phyloP scores from a whole-genome alignment of 2,797 vertebrate genomes.

The Labroides dimidiatus region DNA sequence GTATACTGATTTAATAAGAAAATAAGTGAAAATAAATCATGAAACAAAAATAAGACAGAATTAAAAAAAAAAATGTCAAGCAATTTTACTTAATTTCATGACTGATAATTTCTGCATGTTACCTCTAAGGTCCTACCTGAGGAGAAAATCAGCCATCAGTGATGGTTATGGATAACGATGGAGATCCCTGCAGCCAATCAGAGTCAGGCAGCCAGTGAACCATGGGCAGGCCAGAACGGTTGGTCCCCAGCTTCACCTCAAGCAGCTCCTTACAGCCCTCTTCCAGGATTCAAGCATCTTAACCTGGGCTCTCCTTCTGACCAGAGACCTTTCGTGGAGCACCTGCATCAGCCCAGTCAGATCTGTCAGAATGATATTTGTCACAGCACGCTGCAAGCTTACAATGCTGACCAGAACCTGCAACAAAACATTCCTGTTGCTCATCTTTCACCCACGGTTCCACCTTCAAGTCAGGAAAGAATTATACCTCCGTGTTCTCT shows the following conservation, averaged over 20 bases:
- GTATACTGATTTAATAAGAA: too few relatives aligned
- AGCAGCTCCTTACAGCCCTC: slow-evolving; percentile 33
- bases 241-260: slow-evolving; percentile 57
- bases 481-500: slow-evolving; percentile 43
- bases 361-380: not conserved
- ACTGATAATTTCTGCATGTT: not conserved
- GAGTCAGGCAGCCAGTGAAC: slow-evolving; percentile 52
- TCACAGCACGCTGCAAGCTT: not conserved
- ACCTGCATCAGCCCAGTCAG: slow-evolving; percentile 14
- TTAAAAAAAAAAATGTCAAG: too few relatives aligned
- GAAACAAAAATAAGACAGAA: too few relatives aligned
- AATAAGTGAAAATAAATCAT: too few relatives aligned
- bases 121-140: slow-evolving; percentile 10
- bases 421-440: not conserved
- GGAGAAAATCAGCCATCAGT: slow-evolving; percentile 28
- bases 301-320: slow-evolving; percentile 45
- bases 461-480: slow-evolving; percentile 9
- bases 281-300: slow-evolving; percentile 57
- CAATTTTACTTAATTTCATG: too few relatives aligned
- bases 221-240: slow-evolving; percentile 64
- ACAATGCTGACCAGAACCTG: not conserved
- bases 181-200: slow-evolving; percentile 67
- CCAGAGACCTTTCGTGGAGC: slow-evolving; percentile 25
- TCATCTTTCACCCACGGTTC: slow-evolving; percentile 1
- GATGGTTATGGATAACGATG: slow-evolving; percentile 71